phyloP scores from a whole-genome alignment of 2,797 vertebrate species.

The Paguma larvata region DNA sequence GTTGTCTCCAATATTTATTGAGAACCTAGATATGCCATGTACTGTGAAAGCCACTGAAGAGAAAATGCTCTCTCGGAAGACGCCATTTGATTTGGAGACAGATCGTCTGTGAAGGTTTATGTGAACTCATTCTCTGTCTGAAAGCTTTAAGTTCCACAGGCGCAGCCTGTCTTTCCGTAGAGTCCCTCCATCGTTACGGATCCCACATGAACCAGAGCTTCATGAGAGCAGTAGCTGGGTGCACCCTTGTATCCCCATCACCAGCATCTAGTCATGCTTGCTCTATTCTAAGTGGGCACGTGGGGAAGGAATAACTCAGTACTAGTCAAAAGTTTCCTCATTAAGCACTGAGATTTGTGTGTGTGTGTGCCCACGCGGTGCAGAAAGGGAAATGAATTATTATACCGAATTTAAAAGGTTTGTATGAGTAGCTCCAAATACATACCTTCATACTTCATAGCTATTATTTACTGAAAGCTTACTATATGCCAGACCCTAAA shows the following conservation, averaged over 20 bases:
- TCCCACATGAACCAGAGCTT: background rate
- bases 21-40: background rate
- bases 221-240: background rate
- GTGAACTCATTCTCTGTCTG: background rate
- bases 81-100: conserved; percentile 26
- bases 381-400: background rate
- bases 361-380: background rate
- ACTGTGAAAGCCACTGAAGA: background rate
- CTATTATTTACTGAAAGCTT: background rate
- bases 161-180: background rate
- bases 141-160: background rate
- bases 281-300: background rate
- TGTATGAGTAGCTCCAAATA: background rate
- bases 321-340: background rate
- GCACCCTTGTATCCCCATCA: background rate
- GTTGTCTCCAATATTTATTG: background rate
- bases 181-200: background rate
- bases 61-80: background rate
- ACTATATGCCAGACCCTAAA: background rate
- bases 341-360: conserved; percentile 10
- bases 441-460: background rate
- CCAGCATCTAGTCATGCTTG: background rate
- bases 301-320: background rate
- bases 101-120: background rate
- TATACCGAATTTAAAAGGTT: conserved; percentile 36